Evolutionary conservation across 2,797 vertebrate species (phyloP).

Genomic region (Thamnophis elegans): DNA sequence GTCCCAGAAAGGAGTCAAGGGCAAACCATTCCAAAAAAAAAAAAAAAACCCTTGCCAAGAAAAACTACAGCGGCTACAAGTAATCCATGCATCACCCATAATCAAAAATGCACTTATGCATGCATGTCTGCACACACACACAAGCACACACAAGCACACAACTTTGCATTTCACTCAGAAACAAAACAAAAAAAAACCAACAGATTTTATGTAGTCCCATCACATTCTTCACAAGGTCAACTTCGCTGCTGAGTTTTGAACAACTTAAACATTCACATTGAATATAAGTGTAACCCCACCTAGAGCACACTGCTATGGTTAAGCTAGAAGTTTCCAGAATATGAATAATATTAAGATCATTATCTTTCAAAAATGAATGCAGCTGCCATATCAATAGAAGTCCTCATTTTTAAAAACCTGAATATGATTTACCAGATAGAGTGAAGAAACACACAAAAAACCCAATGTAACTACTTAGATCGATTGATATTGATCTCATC

Average conservation of each 20-base stretch:
- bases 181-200: neutral
- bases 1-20: neutral
- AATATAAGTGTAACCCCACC: neutral
- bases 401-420: constrained; percentile 28
- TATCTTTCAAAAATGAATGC: neutral
- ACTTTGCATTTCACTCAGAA: neutral
- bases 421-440: constrained; percentile 49
- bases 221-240: neutral
- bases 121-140: neutral
- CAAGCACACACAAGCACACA: neutral
- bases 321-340: neutral
- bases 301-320: neutral
- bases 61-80: neutral
- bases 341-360: neutral
- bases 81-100: neutral
- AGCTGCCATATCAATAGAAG: neutral
- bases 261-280: neutral
- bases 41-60: neutral
- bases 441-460: constrained; percentile 9
- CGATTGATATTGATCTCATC: constrained; percentile 28
- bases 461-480: constrained; percentile 1
- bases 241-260: neutral
- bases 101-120: neutral
- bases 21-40: neutral
- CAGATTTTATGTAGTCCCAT: neutral